Base-by-base conservation (phyloP, 2,797 vertebrate genomes). In the Acipenser transmontanus region DNA sequence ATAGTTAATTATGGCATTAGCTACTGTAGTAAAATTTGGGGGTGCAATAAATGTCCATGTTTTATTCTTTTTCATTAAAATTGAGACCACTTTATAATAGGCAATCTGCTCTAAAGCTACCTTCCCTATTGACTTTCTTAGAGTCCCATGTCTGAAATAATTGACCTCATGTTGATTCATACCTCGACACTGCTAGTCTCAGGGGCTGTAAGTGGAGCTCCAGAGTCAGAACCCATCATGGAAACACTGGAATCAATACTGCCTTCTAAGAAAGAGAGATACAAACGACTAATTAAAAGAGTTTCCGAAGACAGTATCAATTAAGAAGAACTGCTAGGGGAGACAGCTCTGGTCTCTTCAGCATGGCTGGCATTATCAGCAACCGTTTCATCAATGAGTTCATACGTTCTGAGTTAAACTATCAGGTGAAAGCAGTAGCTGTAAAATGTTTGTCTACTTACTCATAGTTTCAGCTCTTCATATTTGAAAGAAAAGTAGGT, bases 121-220 rank as follows among this genome's bases (percentile, higher is more conserved):
- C 17, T 17, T 17, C 17, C 17, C 17, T 17, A 9, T 11, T 20
- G 34, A 59, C 1, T 8, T 17, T 7, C 60, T 61, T 63, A 50
- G 50, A 9, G 67, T 81, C 84, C 83, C 78, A 13, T 7, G 6
- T n/a, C 11, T 57, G 14, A 57, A 11, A 13, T n/a, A 57, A 57
- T 13, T n/a, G 9, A n/a, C 11, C 54, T 6, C 54, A 57, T 57
- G 9, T 47, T 61, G 17, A 34, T 8, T 61, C 13, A n/a, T 61
- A 92, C 89, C 89, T 88, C 87, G 80, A 89, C 87, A 47, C 77
- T 84, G 82, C 83, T 87, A 82, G 83, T 82, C 70, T 76, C 80
- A 80, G 76, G 78, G 71, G 82, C 73, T 66, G 83, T 76, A 72
- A 80, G 80, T 8, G 84, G 64, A 56, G 85, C 81, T 73, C 77